A percentile compares a stretch with the other conserved stretches of the same genome.
Conservation (phyloP, 1,140 invertebrate species). For the Aphelinus certus region DNA sequence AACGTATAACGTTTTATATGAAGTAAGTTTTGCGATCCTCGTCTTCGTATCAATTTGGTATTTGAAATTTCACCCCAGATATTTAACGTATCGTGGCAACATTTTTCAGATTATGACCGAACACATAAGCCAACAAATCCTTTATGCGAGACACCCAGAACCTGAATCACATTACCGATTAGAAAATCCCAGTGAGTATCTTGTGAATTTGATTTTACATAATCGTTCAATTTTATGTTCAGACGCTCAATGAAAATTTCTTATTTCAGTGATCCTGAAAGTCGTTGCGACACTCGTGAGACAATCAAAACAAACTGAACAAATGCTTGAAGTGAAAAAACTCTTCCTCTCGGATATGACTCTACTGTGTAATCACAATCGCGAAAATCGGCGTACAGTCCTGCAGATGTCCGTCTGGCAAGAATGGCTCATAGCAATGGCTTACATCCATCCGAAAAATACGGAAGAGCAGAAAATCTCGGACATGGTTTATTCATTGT, state of each 20-base stretch:
- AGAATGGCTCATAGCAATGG: slow-evolving; percentile 99
- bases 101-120: slow-evolving; percentile 87
- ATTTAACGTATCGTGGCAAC: not conserved
- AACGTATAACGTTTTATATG: slow-evolving; percentile 99
- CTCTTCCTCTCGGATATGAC: slow-evolving; percentile 98
- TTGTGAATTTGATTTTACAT: slow-evolving; percentile 17
- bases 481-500: slow-evolving; percentile 97
- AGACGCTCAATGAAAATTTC: slow-evolving; percentile 11
- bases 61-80: slow-evolving; percentile 1
- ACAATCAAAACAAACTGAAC: slow-evolving; percentile 93
- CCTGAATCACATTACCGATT: slow-evolving; percentile 93
- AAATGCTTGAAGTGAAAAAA: slow-evolving; percentile 93
- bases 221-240: slow-evolving; percentile 2
- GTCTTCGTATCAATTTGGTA: not conserved
- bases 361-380: slow-evolving; percentile 94
- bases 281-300: slow-evolving; percentile 96
- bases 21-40: slow-evolving; percentile 67
- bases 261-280: slow-evolving; percentile 91
- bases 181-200: slow-evolving; percentile 93
- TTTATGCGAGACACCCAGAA: slow-evolving; percentile 90
- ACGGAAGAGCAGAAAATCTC: slow-evolving; percentile 95
- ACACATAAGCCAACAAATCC: slow-evolving; percentile 93
- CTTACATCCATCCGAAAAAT: slow-evolving; percentile 96
- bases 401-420: slow-evolving; percentile 99
- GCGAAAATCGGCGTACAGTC: slow-evolving; percentile 95